phyloP scores from a whole-genome alignment of 2,113 vertebrate genomes.

The Etheostoma cragini region DNA sequence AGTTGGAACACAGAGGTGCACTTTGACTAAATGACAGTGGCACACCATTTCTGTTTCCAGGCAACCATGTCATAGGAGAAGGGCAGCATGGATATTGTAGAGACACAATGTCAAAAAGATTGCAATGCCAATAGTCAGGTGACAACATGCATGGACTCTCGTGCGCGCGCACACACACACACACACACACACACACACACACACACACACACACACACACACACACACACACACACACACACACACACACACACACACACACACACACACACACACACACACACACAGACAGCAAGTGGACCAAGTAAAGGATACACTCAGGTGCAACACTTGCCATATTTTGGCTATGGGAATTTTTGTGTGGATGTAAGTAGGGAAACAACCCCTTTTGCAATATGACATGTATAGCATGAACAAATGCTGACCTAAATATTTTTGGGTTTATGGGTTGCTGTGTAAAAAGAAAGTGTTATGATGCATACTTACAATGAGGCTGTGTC shows the following conservation, averaged over 20 bases:
- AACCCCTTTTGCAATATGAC: not conserved
- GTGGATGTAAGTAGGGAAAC: not conserved
- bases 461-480: constrained; percentile 36
- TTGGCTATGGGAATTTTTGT: not conserved
- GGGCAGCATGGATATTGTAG: constrained; percentile 64
- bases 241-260: constrained; percentile 11
- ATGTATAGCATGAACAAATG: not conserved
- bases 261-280: constrained; percentile 4
- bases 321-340: constrained; percentile 5
- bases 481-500: constrained; percentile 81
- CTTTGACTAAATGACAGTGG: constrained; percentile 72
- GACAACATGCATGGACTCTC: constrained; percentile 32
- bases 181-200: constrained; percentile 12
- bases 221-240: too few relatives aligned
- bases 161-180: not conserved
- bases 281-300: constrained; percentile 16
- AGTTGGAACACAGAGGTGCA: constrained; percentile 60
- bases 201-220: constrained; percentile 3
- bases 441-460: constrained; percentile 28
- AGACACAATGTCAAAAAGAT: constrained; percentile 74
- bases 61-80: constrained; percentile 75
- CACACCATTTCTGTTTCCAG: constrained; percentile 73
- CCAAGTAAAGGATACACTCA: constrained; percentile 21
- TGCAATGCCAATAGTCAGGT: constrained; percentile 59
- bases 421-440: constrained; percentile 1